Evolutionary conservation across 2,113 vertebrate species (phyloP).

Genomic region (Tragelaphus scriptus): DNA sequence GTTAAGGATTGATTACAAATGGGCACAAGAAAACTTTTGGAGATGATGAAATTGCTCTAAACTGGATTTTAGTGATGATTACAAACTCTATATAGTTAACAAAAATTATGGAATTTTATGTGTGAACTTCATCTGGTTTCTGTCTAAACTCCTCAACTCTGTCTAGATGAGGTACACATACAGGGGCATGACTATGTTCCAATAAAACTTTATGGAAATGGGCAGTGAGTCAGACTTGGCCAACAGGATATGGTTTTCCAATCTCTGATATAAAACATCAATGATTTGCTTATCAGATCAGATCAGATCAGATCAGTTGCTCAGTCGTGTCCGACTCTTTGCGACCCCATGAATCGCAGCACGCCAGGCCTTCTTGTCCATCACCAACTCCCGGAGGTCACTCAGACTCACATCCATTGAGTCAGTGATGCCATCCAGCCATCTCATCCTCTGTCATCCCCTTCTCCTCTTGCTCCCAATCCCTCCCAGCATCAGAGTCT

Average conservation of each 20-base stretch:
- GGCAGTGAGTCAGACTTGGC: not conserved
- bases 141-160: not conserved
- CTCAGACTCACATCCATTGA: no score
- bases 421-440: no score
- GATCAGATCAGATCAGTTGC: no score
- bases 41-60: not conserved
- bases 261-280: not conserved
- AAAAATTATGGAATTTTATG: not conserved
- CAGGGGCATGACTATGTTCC: not conserved
- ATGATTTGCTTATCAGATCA: not conserved
- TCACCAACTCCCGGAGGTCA: no score
- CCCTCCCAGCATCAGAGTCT: no score
- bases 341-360: no score
- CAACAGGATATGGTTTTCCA: not conserved
- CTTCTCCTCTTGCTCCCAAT: no score
- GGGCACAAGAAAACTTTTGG: not conserved
- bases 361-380: no score
- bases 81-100: not conserved
- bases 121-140: not conserved
- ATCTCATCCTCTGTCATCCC: no score
- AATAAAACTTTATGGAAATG: not conserved
- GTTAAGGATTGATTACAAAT: not conserved
- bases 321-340: no score
- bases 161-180: not conserved
- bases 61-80: not conserved